phyloP scores from a whole-genome alignment of 2,113 vertebrate genomes.

The Pomatostomus ruficeps region DNA sequence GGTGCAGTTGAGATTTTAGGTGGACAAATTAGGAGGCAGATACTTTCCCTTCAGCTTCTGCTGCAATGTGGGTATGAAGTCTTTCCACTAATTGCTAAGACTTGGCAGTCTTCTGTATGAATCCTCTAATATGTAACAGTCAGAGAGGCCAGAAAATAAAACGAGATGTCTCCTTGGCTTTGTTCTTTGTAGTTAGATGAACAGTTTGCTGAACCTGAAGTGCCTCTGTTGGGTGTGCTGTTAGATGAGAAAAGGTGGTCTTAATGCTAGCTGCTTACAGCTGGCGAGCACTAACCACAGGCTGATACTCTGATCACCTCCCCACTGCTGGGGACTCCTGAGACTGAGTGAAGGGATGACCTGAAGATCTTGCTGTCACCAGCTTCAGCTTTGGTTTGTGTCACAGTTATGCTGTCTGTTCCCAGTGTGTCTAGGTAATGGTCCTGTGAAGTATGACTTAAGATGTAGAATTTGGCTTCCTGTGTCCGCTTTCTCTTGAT shows the following conservation, averaged over 20 bases:
- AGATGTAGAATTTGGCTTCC: neutral
- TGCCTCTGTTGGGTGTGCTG: neutral
- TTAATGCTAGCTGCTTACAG: neutral
- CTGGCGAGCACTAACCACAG: rapidly evolving
- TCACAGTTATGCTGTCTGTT: neutral
- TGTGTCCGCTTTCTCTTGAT: rapidly evolving
- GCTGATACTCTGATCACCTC: neutral
- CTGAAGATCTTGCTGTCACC: neutral
- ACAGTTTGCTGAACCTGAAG: neutral
- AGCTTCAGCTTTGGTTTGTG: neutral
- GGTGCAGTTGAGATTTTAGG: neutral
- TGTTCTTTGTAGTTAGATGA: neutral
- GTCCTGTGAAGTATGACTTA: neutral
- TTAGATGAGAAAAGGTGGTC: neutral
- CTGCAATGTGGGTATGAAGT: neutral
- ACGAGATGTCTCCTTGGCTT: neutral
- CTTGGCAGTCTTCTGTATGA: neutral
- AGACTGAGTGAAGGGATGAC: neutral
- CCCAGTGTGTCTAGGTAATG: neutral
- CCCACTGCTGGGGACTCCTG: neutral
- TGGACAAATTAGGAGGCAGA: neutral
- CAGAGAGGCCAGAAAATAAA: neutral
- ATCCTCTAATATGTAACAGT: neutral
- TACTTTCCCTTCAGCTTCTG: neutral
- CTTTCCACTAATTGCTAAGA: neutral